Conservation (phyloP, 1,140 invertebrate genomes). For the Venturia canescens region DNA sequence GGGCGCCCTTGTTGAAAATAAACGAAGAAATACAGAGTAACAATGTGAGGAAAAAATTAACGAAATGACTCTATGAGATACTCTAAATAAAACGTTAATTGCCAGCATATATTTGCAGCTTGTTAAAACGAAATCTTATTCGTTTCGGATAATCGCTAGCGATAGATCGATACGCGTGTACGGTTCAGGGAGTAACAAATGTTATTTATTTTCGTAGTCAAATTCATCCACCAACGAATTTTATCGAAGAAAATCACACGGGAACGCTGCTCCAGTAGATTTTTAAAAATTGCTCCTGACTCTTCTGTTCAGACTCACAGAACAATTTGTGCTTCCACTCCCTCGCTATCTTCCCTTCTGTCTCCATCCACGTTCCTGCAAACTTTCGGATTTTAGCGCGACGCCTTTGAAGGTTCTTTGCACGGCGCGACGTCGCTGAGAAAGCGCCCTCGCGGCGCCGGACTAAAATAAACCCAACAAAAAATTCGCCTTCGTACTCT, state of each 20-base stretch:
- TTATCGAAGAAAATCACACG: too few species aligned
- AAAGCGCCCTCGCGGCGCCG: slow-evolving; percentile 65
- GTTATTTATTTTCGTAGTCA: not conserved
- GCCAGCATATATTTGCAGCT: not conserved
- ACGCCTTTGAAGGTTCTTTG: slow-evolving; percentile 44
- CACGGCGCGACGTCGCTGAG: slow-evolving; percentile 51
- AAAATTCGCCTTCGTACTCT: slow-evolving; percentile 58
- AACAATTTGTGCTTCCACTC: slow-evolving; percentile 27
- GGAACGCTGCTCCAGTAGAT: not conserved
- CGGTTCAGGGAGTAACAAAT: not conserved
- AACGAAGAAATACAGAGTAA: slow-evolving; percentile 41
- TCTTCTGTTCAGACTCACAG: not conserved
- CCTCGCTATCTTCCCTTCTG: slow-evolving; percentile 29
- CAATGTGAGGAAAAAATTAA: slow-evolving; percentile 33
- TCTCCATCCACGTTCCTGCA: slow-evolving; percentile 1
- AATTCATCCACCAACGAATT: too few species aligned
- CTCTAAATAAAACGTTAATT: slow-evolving; percentile 39
- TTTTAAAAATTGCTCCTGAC: not conserved
- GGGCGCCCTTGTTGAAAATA: slow-evolving; percentile 40
- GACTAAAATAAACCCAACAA: slow-evolving; percentile 63
- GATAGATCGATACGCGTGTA: not conserved
- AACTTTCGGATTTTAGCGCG: slow-evolving; percentile 44
- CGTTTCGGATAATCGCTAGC: not conserved
- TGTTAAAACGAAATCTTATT: not conserved
- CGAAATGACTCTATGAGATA: slow-evolving; percentile 37